Evolutionary conservation across 53 echinoderm and acorn worm species (phyloP).

Genomic region (Actinopyga echinites): DNA sequence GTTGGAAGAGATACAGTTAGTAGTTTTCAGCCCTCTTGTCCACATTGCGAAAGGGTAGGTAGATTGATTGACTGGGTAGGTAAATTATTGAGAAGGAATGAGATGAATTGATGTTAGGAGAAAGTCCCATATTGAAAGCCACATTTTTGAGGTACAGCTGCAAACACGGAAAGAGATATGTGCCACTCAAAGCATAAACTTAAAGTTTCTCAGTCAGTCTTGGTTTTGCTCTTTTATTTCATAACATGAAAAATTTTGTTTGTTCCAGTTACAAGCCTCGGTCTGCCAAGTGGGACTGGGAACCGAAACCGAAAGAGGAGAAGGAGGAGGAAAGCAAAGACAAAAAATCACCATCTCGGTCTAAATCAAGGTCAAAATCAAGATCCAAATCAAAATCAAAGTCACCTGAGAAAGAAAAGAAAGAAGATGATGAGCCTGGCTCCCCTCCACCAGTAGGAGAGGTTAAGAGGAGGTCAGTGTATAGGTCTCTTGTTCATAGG

Average conservation of each 20-base stretch:
- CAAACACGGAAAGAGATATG: no score
- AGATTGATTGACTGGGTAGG: no score
- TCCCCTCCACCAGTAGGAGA: constrained; percentile 83
- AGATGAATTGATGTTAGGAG: no score
- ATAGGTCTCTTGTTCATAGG: neutral
- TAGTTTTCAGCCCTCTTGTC: no score
- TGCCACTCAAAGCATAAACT: no score
- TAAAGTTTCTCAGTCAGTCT: no score
- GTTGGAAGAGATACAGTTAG: no score
- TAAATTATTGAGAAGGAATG: no score
- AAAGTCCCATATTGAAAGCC: no score
- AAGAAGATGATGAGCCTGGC: constrained; percentile 18
- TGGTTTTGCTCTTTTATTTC: no score
- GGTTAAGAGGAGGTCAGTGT: constrained; percentile 52
- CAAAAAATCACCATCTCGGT: constrained; percentile 57
- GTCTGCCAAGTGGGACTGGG: constrained; percentile 99
- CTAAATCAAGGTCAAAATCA: constrained; percentile 59
- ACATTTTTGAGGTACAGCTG: no score
- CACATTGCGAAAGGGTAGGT: no score
- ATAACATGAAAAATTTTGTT: neutral
- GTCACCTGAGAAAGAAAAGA: constrained; percentile 57
- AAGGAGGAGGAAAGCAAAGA: constrained; percentile 48
- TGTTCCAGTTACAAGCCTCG: constrained; percentile 60
- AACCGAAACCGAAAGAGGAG: constrained; percentile 63
- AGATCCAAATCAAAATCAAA: constrained; percentile 56